Conservation (phyloP, 2,888 invertebrate genomes). For the Fragum fragum region DNA sequence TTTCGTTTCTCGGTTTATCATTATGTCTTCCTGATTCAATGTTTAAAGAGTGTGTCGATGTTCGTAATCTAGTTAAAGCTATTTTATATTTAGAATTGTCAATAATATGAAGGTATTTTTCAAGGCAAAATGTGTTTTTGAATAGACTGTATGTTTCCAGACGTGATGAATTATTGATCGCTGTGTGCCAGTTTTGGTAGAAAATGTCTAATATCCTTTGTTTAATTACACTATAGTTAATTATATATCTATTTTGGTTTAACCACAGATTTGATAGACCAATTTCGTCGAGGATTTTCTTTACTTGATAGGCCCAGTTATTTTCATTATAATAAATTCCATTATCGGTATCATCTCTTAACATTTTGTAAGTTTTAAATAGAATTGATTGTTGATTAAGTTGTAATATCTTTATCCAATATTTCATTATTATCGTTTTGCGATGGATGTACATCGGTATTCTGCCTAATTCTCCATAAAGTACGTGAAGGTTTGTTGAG, state of each 20-base stretch:
- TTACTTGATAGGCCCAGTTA: slow-evolving; percentile 38
- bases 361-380: slow-evolving; percentile 10
- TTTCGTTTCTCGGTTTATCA: slow-evolving; percentile 23
- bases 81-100: neutral
- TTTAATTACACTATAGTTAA: slow-evolving; percentile 17
- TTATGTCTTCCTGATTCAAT: slow-evolving; percentile 31
- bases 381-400: neutral
- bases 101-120: slow-evolving; percentile 27
- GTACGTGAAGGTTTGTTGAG: slow-evolving; percentile 13
- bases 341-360: slow-evolving; percentile 28
- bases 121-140: slow-evolving; percentile 6
- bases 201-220: slow-evolving; percentile 27
- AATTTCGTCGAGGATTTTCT: neutral
- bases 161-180: slow-evolving; percentile 24
- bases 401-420: slow-evolving; percentile 23
- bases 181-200: slow-evolving; percentile 23
- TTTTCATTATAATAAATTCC: neutral
- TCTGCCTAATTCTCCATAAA: slow-evolving; percentile 26
- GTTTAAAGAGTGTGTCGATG: slow-evolving; percentile 23
- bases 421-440: slow-evolving; percentile 13
- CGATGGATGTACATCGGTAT: slow-evolving; percentile 2
- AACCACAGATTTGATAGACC: slow-evolving; percentile 30
- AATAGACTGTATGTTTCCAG: slow-evolving; percentile 11
- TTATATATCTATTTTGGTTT: neutral
- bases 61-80: slow-evolving; percentile 33